Conservation (phyloP, 2,113 vertebrate genomes). For the Thalassarche chlororhynchos region DNA sequence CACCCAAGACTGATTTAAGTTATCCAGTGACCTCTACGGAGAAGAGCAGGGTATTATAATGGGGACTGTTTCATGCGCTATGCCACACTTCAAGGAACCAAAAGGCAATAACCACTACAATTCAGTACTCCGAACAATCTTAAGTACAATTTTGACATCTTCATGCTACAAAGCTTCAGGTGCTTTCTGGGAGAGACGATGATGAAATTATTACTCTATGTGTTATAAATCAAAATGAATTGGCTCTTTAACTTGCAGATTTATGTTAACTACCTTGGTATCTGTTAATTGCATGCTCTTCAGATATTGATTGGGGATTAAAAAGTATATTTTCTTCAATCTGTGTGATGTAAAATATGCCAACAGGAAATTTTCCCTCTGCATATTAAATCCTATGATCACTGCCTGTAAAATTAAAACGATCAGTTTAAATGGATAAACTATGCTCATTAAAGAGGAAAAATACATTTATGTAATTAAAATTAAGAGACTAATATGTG, state of each 20-base stretch:
- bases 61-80: slow-evolving; percentile 15
- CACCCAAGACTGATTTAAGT: slow-evolving; percentile 60
- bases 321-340: slow-evolving; percentile 76
- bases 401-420: slow-evolving; percentile 77
- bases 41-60: slow-evolving; percentile 43
- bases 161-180: slow-evolving; percentile 53
- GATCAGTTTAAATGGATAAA: slow-evolving; percentile 77
- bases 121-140: slow-evolving; percentile 30
- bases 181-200: slow-evolving; percentile 52
- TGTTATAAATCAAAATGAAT: slow-evolving; percentile 74
- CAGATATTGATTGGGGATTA: slow-evolving; percentile 79
- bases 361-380: slow-evolving; percentile 71
- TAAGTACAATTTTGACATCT: slow-evolving; percentile 62
- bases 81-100: slow-evolving; percentile 23
- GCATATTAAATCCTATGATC: slow-evolving; percentile 72
- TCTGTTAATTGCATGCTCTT: slow-evolving; percentile 75
- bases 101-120: slow-evolving; percentile 44
- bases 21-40: slow-evolving; percentile 49
- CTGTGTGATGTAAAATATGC: slow-evolving; percentile 74
- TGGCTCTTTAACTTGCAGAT: slow-evolving; percentile 77
- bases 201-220: slow-evolving; percentile 65
- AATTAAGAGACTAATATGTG: slow-evolving; percentile 75
- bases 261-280: slow-evolving; percentile 77
- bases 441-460: slow-evolving; percentile 74
- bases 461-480: slow-evolving; percentile 79